Conservation (phyloP, 2,888 invertebrate genomes). For the Pyralis farinalis region DNA sequence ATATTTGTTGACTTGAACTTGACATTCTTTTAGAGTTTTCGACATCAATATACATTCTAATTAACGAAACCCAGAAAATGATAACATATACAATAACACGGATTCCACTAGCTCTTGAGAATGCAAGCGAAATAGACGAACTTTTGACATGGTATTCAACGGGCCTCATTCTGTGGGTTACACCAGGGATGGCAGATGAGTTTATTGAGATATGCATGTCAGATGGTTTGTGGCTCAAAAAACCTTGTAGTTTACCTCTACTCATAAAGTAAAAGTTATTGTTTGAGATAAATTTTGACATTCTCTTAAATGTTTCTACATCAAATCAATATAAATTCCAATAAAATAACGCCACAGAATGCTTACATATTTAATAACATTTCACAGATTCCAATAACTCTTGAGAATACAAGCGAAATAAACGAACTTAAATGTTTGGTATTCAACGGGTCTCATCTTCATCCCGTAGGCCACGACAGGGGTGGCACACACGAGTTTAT, state of each 20-base stretch:
- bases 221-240: no score
- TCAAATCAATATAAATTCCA: constrained; percentile 5
- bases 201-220: no score
- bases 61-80: constrained; percentile 12
- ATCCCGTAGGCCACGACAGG: background rate
- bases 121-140: constrained; percentile 27
- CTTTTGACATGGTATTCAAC: constrained; percentile 34
- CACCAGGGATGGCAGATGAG: background rate
- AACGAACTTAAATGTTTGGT: constrained; percentile 30
- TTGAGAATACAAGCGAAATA: constrained; percentile 21
- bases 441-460: constrained; percentile 29
- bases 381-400: constrained; percentile 13
- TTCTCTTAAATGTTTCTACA: background rate
- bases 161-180: constrained; percentile 14
- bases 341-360: constrained; percentile 14
- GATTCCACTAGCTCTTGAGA: constrained; percentile 12
- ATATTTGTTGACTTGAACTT: no score
- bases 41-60: constrained; percentile 8
- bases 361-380: constrained; percentile 12
- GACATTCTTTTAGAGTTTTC: background rate
- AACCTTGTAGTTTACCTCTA: no score
- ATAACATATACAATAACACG: constrained; percentile 9
- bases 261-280: no score
- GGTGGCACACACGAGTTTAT: background rate
- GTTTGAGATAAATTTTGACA: constrained; percentile 4